Percentiles rank a stretch among this genome's conserved stretches.
Conservation (phyloP, 1,140 invertebrate species). For the Colletes latitarsis region DNA sequence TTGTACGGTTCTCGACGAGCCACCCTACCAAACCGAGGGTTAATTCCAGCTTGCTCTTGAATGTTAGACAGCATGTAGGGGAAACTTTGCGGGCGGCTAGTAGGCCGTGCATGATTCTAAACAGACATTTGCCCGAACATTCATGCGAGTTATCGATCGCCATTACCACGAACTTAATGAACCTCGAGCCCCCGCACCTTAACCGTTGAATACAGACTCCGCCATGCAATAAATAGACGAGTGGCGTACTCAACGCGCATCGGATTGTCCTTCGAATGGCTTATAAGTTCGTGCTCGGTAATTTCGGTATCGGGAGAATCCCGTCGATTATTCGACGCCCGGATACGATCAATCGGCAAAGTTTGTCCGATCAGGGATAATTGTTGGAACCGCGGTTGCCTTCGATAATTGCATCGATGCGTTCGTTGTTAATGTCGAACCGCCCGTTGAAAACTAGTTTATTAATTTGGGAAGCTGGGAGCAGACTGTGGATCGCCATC, state of each 20-base stretch:
- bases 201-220: constrained; percentile 6
- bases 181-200: constrained; percentile 1
- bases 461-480: background rate
- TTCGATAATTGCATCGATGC: constrained; percentile 9
- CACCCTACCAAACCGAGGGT: background rate
- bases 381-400: background rate
- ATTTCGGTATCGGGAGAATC: constrained; percentile 13
- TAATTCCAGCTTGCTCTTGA: constrained; percentile 16
- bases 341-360: background rate
- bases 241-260: background rate
- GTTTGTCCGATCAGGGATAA: constrained; percentile 2
- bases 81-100: background rate
- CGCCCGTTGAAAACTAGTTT: background rate
- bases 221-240: constrained; percentile 26
- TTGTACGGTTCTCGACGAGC: background rate
- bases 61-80: background rate
- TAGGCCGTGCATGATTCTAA: constrained; percentile 34
- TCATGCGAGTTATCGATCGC: constrained; percentile 46
- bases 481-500: background rate
- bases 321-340: background rate
- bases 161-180: constrained; percentile 50
- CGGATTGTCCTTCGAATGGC: background rate
- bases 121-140: constrained; percentile 33
- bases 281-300: background rate
- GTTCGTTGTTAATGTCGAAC: background rate